phyloP scores from a whole-genome alignment of 1,140 invertebrate genomes.

The Magallana angulata region DNA sequence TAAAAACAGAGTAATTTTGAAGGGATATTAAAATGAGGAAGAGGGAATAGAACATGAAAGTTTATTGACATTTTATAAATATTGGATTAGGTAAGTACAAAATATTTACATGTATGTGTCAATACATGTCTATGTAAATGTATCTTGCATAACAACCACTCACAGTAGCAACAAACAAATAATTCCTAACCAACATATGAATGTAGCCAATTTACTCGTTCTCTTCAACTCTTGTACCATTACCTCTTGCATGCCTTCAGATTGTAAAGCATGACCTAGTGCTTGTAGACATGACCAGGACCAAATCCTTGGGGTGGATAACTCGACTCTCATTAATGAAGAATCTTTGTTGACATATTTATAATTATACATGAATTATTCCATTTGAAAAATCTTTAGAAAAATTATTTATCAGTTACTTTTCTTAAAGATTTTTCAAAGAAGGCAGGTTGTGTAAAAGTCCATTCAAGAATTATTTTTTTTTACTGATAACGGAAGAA shows the following conservation, averaged over 20 bases:
- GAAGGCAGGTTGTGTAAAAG: no score
- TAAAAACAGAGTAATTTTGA: neutral
- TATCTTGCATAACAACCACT: neutral
- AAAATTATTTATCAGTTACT: no score
- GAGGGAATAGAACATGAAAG: neutral
- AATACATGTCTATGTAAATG: neutral
- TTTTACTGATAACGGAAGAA: no score
- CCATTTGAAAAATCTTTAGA: no score
- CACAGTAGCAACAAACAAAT: neutral
- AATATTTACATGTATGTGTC: neutral
- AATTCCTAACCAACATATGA: no score
- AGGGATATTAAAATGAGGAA: neutral
- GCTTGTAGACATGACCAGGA: no score
- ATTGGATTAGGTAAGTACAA: slow-evolving; percentile 20
- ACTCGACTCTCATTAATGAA: no score
- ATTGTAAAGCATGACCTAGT: neutral
- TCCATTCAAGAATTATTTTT: no score
- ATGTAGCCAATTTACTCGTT: neutral
- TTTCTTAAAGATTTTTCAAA: no score
- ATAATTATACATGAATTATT: no score
- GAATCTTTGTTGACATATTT: no score
- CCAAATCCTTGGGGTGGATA: no score
- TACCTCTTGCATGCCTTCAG: slow-evolving; percentile 3
- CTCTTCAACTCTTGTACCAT: neutral
- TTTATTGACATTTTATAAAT: neutral